Evolutionary conservation across 2,888 invertebrate genomes (phyloP), one percentile per base, ranked within the genome.

Genomic region (Aquatica leii): DNA sequence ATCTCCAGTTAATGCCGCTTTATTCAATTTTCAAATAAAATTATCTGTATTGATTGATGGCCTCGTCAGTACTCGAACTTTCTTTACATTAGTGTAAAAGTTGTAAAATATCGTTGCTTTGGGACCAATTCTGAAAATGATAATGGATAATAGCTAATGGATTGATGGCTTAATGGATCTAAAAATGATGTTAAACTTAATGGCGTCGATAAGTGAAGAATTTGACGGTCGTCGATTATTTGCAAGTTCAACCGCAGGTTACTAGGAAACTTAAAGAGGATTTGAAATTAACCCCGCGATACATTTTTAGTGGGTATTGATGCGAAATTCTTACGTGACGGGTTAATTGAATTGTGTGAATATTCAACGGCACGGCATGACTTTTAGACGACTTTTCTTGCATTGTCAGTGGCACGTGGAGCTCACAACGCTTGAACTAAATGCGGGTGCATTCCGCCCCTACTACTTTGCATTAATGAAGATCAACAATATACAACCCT

Each of bases 41-140:
- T 78, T 77, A 77, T 74, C 74, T 74, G 65, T 72, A 75, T 76
- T 78, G 78, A 78, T 78, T 77, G 78, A 78, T 78, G 77, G 72
- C 69, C 71, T 69, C 63, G 62, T 24, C 67, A 65, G 68, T 71
- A 67, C 69, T 73, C 49, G 34, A 68, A 74, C 73, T 75, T 74
- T 69, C 71, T 69, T 69, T 61, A 63, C 69, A 70, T 73, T 71
- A 71, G 70, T 71, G 66, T 70, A 68, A 74, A 74, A 73, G 72
- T 75, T 72, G 70, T 73, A 70, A 74, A 74, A 73, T 72, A 73
- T 73, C 68, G 68, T 66, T 68, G 69, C 67, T 68, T 61, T 58
- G 67, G 64, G 67, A 62, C 70, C 71, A 69, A 70, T 70, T 70
- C 64, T 69, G 66, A 69, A 65, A 62, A 69, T 71, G 68, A 71